Conservation (phyloP, 2,797 vertebrate species). For the Enteromius radiatus region DNA sequence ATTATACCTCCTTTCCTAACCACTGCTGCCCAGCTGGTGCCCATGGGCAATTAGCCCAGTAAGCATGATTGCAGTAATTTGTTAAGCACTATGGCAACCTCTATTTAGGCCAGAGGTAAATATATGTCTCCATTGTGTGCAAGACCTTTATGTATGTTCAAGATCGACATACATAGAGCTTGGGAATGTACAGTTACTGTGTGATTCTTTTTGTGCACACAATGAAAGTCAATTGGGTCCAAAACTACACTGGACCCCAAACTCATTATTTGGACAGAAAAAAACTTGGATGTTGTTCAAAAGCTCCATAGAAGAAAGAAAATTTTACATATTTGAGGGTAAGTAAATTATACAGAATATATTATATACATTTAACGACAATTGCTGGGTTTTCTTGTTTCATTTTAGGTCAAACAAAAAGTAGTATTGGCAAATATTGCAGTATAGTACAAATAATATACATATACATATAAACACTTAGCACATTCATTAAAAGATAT, state of each 20-base stretch:
- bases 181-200: constrained; percentile 74
- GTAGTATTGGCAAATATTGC: too few relatives aligned
- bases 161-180: constrained; percentile 79
- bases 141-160: constrained; percentile 86
- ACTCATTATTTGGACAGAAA: not conserved
- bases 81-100: constrained; percentile 92
- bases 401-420: too few relatives aligned
- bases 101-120: constrained; percentile 87
- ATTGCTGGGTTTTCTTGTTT: too few relatives aligned
- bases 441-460: too few relatives aligned
- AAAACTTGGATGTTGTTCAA: not conserved
- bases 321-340: too few relatives aligned
- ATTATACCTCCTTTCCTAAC: constrained; percentile 85
- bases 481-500: too few relatives aligned
- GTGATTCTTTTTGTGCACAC: not conserved
- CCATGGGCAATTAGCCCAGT: constrained; percentile 88
- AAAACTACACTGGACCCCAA: not conserved
- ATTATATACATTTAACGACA: too few relatives aligned
- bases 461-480: too few relatives aligned
- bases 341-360: not conserved
- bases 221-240: not conserved
- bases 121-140: constrained; percentile 88
- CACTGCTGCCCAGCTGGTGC: constrained; percentile 76
- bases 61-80: constrained; percentile 94
- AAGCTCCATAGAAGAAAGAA: not conserved